Evolutionary conservation across 1,140 invertebrate species (phyloP), one percentile per base, ranked within the genome.

Genomic region (Conopomorpha cramerella): DNA sequence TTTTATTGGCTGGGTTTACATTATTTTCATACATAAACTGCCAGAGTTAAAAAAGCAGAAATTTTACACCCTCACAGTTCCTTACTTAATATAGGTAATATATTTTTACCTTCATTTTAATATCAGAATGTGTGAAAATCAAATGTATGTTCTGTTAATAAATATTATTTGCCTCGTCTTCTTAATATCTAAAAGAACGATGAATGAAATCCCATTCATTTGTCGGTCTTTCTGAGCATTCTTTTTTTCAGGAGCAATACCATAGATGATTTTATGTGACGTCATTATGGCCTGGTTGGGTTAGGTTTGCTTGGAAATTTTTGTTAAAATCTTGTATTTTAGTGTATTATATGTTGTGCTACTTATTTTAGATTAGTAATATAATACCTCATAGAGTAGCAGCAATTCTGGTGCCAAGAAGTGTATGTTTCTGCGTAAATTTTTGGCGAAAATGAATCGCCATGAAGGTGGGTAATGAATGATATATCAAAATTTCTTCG

Each of bases 391-490:
- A 64, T 56, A 62, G 45, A 70, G 51, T 67, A 76, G 53, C 54
- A 44, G 51, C 57, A 64, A 66, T 58, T 43, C 59, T 73, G 62
- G 62, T 67, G 58, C 65, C 60, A 63, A 70, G 56, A 60, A 64
- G 56, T 55, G 52, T 56, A 60, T 59, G 49, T 68, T 56, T 65
- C 73, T 58, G 66, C 61, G 64, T 73, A 68, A 71, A 71, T 73
- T 71, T 76, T 66, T 71, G 79, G 77, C 80, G 79, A 85, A 85
- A 85, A 89, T 89, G 87, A 88, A 85, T 84, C 84, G 86, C 81
- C 87, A 89, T 86, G 86, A 89, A 85, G 87, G 87, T 88, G 82
- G 79, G 83, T 68, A 77, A 74, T 77, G 72, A 77, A 77, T n/a
- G n/a, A n/a, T n/a, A n/a, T 74, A 78, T 78, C 71, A 77, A 74